phyloP scores from a whole-genome alignment of 2,797 vertebrate genomes.

The Fistularia commersonii region DNA sequence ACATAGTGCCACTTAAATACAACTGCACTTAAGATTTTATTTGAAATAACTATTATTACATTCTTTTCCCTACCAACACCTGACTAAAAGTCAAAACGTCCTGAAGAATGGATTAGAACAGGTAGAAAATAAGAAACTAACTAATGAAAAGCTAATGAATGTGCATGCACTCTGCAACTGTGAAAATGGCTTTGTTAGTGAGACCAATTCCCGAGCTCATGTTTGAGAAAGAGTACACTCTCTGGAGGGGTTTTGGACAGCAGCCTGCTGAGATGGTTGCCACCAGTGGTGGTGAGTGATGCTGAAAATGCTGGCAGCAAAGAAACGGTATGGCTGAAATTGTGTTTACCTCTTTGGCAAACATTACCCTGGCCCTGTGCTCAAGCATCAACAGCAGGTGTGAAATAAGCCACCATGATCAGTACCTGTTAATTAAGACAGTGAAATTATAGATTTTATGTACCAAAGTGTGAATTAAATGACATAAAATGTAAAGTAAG shows the following conservation, averaged over 20 bases:
- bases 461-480: conserved; percentile 32
- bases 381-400: conserved; percentile 37
- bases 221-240: conserved; percentile 43
- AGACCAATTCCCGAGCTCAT: conserved; percentile 63
- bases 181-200: conserved; percentile 68
- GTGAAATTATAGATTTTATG: conserved; percentile 32
- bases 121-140: conserved; percentile 21
- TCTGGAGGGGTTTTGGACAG: conserved; percentile 55
- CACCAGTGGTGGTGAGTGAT: conserved; percentile 52
- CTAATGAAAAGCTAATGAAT: conserved; percentile 55
- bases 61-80: not conserved
- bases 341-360: conserved; percentile 55
- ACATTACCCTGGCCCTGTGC: conserved; percentile 14
- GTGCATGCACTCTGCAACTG: conserved; percentile 64
- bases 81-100: conserved; percentile 10
- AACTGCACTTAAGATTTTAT: too few species aligned
- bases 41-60: too few species aligned
- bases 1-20: too few species aligned
- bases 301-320: conserved; percentile 48
- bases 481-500: not conserved
- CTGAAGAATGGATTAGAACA: conserved; percentile 26
- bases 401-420: conserved; percentile 28
- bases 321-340: conserved; percentile 46
- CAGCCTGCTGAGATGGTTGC: conserved; percentile 55
- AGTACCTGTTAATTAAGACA: conserved; percentile 38